Base-by-base conservation (phyloP, 2,888 invertebrate genomes). In the Leptopilina drosophilae region DNA sequence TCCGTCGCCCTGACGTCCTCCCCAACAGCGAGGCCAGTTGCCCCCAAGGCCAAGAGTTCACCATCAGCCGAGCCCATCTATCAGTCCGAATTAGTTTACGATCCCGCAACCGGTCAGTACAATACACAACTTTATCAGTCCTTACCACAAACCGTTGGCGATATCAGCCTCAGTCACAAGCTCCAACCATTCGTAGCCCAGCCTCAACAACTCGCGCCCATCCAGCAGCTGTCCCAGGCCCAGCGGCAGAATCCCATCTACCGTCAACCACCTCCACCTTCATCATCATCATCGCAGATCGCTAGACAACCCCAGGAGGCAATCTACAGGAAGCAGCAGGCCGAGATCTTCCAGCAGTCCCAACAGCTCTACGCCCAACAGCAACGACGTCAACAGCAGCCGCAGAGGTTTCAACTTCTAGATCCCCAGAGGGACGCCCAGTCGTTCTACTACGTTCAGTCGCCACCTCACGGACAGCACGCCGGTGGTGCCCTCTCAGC, bases 61-160 rank as follows among this genome's bases (percentile, higher is more conserved):
- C 73, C 78, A 40, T 78, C n/a, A 81, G 87, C 78, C 53, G 93
- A 95, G 85, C 95, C 96, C 80, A 93, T 96, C 78, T 96, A 96
- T 91, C 95, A 96, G 76, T 96, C 96, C 33, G 96, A 96, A 88
- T 92, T 96, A 49, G 94, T 96, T 0, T 96, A 94, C 90, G 96
- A 97, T 91, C 96, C 96, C 26, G 90, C 94, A 53, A 95, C 95
- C 85, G 96, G 96, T 75, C 95, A 95, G 87, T 96, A 96, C 93
- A 95, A 96, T 88, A 96, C 95, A 46, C 95, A 96, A 85, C 92
- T 96, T 64, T 96, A 94, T 93, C 96, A 96, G 91, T 93, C 94
- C 20, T 92, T 96, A 77, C 96, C 96, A 40, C 95, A 95, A 91
- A 94, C 94, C 66, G 94, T 94, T 83, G 95, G 95, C 82, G 95